These are phyloP conservation scores for Manis javanica DNA, from an alignment of 2,797 vertebrate genomes.

Conservation along the genomic window DNA sequence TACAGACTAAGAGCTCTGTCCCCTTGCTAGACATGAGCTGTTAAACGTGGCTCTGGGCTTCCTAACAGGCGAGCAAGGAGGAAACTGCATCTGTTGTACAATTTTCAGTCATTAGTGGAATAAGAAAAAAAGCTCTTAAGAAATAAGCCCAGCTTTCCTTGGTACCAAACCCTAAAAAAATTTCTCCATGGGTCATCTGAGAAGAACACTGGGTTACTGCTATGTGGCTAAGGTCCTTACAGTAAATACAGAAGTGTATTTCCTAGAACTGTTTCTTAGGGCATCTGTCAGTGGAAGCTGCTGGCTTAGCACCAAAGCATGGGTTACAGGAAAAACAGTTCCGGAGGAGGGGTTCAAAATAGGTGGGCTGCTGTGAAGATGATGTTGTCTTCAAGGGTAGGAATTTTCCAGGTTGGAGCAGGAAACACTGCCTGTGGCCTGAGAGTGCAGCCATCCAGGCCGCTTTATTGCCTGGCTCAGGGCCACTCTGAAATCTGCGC, in stretches of 20 bases:
- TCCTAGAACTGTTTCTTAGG: background rate
- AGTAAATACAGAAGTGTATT: background rate
- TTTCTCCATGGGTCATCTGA: background rate
- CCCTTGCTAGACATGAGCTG: background rate
- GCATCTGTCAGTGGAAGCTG: constrained; percentile 58
- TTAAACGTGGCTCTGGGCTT: background rate
- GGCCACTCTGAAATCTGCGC: background rate
- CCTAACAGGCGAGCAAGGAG: background rate
- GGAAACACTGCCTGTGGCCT: background rate
- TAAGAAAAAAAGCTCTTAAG: background rate
- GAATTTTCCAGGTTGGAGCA: background rate
- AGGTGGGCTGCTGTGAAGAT: background rate
- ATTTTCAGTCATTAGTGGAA: background rate
- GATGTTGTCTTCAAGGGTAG: background rate
- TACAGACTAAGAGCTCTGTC: background rate
- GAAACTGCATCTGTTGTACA: background rate
- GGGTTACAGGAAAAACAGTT: background rate
- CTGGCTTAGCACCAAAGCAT: constrained; percentile 33
- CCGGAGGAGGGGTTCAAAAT: background rate
- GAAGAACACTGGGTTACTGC: background rate
- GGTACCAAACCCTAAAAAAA: background rate
- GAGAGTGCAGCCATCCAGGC: background rate
- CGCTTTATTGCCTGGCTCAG: background rate
- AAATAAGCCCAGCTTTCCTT: background rate
- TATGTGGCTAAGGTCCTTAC: background rate